Percentiles rank a stretch among this genome's conserved stretches.
Conservation (phyloP, 1,140 invertebrate species). For the Penaeus japonicus region DNA sequence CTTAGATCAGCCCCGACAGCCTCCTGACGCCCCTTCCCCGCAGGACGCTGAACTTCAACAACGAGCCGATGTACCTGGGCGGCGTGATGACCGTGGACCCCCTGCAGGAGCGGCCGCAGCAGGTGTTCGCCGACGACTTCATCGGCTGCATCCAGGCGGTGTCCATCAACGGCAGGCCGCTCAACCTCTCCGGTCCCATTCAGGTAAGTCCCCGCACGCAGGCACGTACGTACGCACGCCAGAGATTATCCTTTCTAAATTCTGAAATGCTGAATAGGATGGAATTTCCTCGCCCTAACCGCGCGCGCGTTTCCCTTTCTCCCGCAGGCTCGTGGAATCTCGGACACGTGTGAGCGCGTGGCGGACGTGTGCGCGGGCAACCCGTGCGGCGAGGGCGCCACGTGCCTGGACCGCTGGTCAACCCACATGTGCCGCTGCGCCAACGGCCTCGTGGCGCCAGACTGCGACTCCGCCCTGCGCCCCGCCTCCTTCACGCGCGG, state of each 20-base stretch:
- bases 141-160: conserved; percentile 92
- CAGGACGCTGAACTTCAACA: conserved; percentile 92
- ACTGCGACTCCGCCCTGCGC: conserved; percentile 80
- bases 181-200: conserved; percentile 82
- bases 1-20: no score
- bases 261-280: no score
- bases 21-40: conserved; percentile 48
- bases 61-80: conserved; percentile 84
- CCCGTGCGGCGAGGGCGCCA: conserved; percentile 73
- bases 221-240: no score
- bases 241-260: no score
- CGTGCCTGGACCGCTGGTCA: conserved; percentile 84
- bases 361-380: conserved; percentile 65
- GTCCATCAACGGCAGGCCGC: conserved; percentile 80
- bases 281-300: no score
- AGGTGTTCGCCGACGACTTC: conserved; percentile 89
- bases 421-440: conserved; percentile 68
- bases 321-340: conserved; percentile 73
- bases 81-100: conserved; percentile 84
- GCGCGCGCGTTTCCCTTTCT: conserved; percentile 26
- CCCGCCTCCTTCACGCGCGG: conserved; percentile 80
- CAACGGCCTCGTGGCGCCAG: conserved; percentile 76
- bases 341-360: conserved; percentile 77
- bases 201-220: conserved; percentile 38
- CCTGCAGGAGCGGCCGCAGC: conserved; percentile 83